Base-by-base conservation (phyloP, 2,888 invertebrate species). In the Hyposoter dolosus region DNA sequence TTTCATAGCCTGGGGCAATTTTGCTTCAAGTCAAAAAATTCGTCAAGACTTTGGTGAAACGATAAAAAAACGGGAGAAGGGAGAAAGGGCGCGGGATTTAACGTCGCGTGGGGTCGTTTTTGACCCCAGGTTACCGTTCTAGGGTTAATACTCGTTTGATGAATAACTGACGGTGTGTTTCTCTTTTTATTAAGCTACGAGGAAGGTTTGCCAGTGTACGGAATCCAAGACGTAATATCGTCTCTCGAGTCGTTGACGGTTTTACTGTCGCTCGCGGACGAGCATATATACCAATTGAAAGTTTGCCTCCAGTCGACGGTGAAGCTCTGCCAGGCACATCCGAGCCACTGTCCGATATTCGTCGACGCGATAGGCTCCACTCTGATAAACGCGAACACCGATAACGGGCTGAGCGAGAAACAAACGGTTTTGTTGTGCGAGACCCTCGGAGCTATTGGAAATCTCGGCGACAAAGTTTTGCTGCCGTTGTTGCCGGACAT, bases 371-470 rank as follows among this genome's bases (percentile, higher is more conserved):
- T 97, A 71, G 96, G 96, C n/a, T 95, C 95, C 6, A 95, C 95
- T 65, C 88, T 94, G 9, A 92, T 93, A 50, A 93, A 92, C 82
- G 88, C 93, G 2, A 91, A 86, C 74, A 82, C 89, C 1, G 92
- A 92, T 50, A 90, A 89, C 72, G 90, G 90, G 4, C 91, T 92
- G 9, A 91, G 90, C 40, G 92, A 93, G 45, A 89, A 88, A 19
- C 93, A 93, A 88, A 91, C 94, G 78, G 95, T 95, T 32, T 94
- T 96, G 10, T 94, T 97, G 53, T 97, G 97, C 91, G 97, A 97
- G 94, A 96, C 97, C 0, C 93, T 98, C 19, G 97, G 97, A 3
- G 97, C 97, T 0, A 96, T 98, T 72, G 97, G 97, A 19, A 96
- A 97, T 86, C 94, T 95, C 75, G 92, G 93, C 47, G 92, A 94